Evolutionary conservation across 2,797 vertebrate species (phyloP).

Genomic region (Sebastes oblongus): DNA sequence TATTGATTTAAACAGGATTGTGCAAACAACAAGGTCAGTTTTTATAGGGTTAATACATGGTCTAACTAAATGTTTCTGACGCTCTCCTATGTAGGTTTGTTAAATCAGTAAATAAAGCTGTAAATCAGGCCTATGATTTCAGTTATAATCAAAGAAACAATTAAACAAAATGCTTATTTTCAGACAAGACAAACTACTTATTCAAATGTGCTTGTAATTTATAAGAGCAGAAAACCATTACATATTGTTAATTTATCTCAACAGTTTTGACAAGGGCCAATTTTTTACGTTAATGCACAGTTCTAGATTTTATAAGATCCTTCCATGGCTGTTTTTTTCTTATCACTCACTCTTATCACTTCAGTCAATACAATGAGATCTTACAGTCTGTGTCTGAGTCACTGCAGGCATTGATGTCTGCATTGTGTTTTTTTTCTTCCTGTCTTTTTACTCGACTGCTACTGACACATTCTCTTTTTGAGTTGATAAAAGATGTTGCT

Average conservation of each 20-base stretch:
- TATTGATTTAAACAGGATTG: too few species aligned
- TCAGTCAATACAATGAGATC: neutral
- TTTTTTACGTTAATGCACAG: neutral
- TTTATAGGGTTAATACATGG: too few species aligned
- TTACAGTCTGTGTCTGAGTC: constrained; percentile 9
- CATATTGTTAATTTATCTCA: too few species aligned
- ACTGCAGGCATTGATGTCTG: constrained; percentile 15
- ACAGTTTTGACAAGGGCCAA: neutral
- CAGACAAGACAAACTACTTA: neutral
- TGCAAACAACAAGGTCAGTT: too few species aligned
- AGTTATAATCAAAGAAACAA: neutral
- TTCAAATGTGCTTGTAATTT: neutral
- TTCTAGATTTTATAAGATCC: neutral
- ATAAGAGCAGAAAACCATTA: too few species aligned
- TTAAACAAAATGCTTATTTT: neutral
- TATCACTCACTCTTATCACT: constrained; percentile 4
- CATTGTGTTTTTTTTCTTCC: neutral
- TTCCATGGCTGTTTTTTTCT: neutral
- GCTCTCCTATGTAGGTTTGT: neutral
- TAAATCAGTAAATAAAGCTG: neutral
- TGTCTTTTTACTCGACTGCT: neutral
- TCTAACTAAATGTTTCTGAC: neutral
- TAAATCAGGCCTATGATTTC: neutral
- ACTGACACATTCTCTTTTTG: neutral
- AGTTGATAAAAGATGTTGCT: neutral